phyloP scores from a whole-genome alignment of 2,797 vertebrate genomes.

The Chelidonichthys spinosus region DNA sequence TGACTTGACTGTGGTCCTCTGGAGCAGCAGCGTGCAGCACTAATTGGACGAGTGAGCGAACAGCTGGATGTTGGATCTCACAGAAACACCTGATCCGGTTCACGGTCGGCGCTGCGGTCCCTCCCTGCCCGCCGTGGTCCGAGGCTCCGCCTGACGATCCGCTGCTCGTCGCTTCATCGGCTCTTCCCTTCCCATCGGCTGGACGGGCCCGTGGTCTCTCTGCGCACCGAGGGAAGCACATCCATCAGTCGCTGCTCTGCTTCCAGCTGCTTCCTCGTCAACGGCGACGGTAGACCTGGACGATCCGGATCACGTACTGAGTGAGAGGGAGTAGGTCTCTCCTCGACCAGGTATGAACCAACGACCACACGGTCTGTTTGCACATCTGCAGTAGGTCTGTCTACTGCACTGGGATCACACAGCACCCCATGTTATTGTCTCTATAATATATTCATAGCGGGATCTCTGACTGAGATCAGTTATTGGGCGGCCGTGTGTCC shows the following conservation, averaged over 20 bases:
- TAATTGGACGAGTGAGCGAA: conserved; percentile 4
- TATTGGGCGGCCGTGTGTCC: background rate
- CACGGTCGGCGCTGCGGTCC: background rate
- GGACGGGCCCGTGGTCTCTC: conserved; percentile 30
- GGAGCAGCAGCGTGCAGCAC: conserved; percentile 21
- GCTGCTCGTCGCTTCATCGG: background rate
- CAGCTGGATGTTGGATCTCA: conserved; percentile 24
- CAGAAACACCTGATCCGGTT: conserved; percentile 24
- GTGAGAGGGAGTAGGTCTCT: conserved; percentile 8
- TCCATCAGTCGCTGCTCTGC: conserved; percentile 20
- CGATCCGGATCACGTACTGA: too few relatives aligned
- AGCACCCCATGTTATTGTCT: conserved; percentile 9
- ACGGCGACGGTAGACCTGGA: background rate
- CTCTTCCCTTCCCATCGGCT: background rate
- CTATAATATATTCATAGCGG: too few relatives aligned
- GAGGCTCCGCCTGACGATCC: background rate
- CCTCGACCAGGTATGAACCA: conserved; percentile 37
- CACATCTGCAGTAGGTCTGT: background rate
- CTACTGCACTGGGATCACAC: background rate
- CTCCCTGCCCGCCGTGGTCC: background rate
- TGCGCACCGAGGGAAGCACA: conserved; percentile 1
- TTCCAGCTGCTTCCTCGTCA: background rate
- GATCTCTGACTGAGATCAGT: background rate
- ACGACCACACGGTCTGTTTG: background rate
- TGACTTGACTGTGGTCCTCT: conserved; percentile 21